Conservation (phyloP, 1,140 invertebrate genomes). For the Neotoxoptera formosana region DNA sequence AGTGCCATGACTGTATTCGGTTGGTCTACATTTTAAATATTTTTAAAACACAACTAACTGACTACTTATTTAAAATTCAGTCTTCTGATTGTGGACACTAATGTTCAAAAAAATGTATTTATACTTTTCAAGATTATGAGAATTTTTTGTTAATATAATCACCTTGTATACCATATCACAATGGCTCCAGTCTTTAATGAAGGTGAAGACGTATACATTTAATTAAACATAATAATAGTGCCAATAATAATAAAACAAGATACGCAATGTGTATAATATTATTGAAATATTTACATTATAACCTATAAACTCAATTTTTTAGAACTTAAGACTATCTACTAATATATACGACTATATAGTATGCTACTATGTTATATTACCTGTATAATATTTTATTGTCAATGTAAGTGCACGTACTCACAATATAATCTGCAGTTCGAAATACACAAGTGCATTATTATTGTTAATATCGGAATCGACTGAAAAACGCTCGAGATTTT, state of each 20-base stretch:
- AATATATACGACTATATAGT: too few relatives aligned
- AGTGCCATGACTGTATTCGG: background rate
- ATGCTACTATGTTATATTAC: background rate
- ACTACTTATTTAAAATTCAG: background rate
- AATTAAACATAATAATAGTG: background rate
- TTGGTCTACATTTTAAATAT: background rate
- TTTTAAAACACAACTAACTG: background rate
- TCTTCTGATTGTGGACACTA: too few relatives aligned
- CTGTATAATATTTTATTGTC: background rate
- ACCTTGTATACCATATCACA: background rate
- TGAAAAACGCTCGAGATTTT: background rate
- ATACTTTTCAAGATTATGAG: background rate
- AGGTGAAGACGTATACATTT: background rate
- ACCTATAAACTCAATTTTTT: background rate
- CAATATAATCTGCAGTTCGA: background rate
- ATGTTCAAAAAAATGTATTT: too few relatives aligned
- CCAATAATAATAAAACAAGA: background rate
- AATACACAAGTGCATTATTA: background rate
- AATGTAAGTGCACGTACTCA: background rate
- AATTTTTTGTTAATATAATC: background rate
- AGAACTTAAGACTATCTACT: background rate
- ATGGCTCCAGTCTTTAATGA: background rate
- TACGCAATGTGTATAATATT: background rate
- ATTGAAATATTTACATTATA: background rate
- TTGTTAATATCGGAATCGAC: background rate